A percentile compares a stretch with the other conserved stretches of the same genome.
phyloP scores from a whole-genome alignment of 2,797 vertebrate species.

The Trematomus bernacchii region DNA sequence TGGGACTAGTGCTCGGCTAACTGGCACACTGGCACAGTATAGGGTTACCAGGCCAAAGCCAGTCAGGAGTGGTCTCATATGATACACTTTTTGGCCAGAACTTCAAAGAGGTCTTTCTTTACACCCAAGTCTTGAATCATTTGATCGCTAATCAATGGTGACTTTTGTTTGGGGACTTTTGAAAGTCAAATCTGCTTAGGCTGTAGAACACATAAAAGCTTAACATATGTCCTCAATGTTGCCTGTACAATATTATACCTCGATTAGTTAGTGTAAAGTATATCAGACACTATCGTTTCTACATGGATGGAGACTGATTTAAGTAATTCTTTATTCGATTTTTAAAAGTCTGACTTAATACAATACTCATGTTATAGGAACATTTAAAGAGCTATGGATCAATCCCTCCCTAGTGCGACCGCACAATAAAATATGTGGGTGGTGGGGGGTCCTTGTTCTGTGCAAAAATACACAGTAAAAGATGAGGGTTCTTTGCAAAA shows the following conservation, averaged over 20 bases:
- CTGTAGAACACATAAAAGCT: background rate
- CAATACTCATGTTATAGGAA: background rate
- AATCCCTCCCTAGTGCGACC: background rate
- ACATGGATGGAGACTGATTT: background rate
- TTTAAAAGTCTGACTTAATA: background rate
- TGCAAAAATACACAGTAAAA: background rate
- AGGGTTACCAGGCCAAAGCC: conserved; percentile 61
- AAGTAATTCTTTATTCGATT: background rate
- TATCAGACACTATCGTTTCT: background rate
- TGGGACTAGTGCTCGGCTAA: conserved; percentile 41
- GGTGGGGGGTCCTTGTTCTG: background rate
- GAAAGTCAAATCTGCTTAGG: background rate
- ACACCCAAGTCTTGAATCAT: conserved; percentile 49
- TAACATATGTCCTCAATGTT: background rate
- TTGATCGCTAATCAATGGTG: conserved; percentile 42
- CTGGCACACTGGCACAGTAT: conserved; percentile 60
- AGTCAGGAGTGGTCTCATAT: conserved; percentile 58
- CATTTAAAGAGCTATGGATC: background rate
- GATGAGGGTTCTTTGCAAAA: no score
- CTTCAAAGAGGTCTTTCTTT: conserved; percentile 64
- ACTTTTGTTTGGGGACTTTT: conserved; percentile 40
- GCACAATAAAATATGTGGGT: background rate
- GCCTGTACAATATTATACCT: background rate
- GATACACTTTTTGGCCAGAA: conserved; percentile 56
- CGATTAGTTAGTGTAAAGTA: background rate